Base-by-base conservation (phyloP, 2,888 invertebrate species). In the Platerodrilus igneus region DNA sequence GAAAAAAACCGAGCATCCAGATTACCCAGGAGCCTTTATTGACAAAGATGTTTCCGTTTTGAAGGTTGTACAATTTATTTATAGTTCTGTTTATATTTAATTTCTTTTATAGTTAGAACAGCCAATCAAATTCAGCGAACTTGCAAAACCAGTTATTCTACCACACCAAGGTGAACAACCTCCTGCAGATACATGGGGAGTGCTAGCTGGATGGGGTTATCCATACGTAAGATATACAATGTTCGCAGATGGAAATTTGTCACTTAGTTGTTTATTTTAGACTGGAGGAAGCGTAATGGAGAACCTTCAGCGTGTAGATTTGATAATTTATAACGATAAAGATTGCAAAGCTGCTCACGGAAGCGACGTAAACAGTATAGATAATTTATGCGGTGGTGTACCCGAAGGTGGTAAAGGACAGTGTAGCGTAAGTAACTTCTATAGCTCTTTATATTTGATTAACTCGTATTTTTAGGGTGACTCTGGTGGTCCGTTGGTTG, bases 401-500 rank as follows among this genome's bases (percentile, higher is more conserved):
- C 59, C 63, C 1, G 63, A 63, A 22, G 36, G 36, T 9, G 36
- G 36, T 6, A 36, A 28, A 21, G 36, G 28, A 16, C 36, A 36
- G 17, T 71, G 71, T 47, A 69, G 59, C 39, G 60, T 58, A 48
- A 51, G 57, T 45, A n/a, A n/a, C n/a, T n/a, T n/a, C n/a, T 2
- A 8, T 8, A 2, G 2, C 8, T 2, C 10, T 2, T n/a, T 19
- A 10, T 3, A 13, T 8, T 7, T 14, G 8, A 2, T 18, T 17
- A n/a, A n/a, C 31, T 37, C 16, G 33, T 40, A 10, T 9, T 41
- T 45, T n/a, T 18, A 50, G 52, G 55, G 52, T n/a, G 52, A 52
- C 37, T 69, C 69, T 1, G 71, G 71, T 2, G 71, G 71, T 1
- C 71, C 71, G 6, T 47, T 71, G 7, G 40, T 65, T 4, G n/a